Evolutionary conservation across 2,113 vertebrate species (phyloP), one percentile per base, ranked within the genome.

Genomic region (Lucifuga dentata): DNA sequence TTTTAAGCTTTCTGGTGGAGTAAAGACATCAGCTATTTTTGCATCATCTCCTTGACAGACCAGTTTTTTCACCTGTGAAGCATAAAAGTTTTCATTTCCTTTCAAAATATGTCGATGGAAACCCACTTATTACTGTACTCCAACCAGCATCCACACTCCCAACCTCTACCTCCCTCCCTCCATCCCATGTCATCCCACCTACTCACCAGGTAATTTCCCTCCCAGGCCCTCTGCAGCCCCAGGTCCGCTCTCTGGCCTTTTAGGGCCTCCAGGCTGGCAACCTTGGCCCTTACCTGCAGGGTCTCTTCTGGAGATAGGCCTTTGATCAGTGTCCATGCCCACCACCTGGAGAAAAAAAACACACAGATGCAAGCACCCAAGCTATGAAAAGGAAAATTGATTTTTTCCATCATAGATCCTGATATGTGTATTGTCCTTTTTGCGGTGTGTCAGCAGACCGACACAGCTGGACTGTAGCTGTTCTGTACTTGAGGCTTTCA

Each of bases 201-300:
- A 84, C 92, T 92, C 67, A 93, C 95, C 81, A 99, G 88, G 87
- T 99, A 99, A 81, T 97, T 97, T 35, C 98, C 98, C 61, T 96
- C 95, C 98, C 98, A 99, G 29, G 91, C 87, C 76, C 96, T 94
- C 51, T 96, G 97, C 0, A 99, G 92, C 1, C 96, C 96, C 17
- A 96, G 84, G 83, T 99, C 96, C 5, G 90, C 85, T 74, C 97
- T 92, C 24, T 98, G 96, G 36, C 96, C 96, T 89, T 97, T 98
- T 66, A 99, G 86, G 77, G 94, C 92, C 74, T 98, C 96, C 88
- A 98, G 80, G 65, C 95, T 89, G 39, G 97, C 95, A 0, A 98
- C 97, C 90, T 99, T 99, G 52, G 96, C 96, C 86, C 93, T 94
- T 85, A 99, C 92, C 66, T 97, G 95, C 20, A 96, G 93, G 11